Percentiles rank a stretch among this genome's conserved stretches.
These are phyloP conservation scores for Branchellion lobata DNA, from an alignment of 2,888 invertebrate species.

Conservation along the genomic window DNA sequence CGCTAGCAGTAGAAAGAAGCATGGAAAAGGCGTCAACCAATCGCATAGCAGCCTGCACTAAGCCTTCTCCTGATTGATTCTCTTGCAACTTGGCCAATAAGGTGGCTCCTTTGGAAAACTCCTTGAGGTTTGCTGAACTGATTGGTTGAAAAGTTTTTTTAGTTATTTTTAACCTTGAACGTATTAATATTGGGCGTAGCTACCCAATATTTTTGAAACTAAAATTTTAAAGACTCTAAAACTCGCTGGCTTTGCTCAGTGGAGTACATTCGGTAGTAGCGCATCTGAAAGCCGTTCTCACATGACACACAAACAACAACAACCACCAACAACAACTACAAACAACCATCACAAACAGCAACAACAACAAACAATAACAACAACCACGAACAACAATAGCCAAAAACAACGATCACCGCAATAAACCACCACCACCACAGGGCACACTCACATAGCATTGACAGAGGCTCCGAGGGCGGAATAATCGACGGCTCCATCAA, in stretches of 20 bases:
- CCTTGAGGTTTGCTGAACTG: constrained; percentile 84
- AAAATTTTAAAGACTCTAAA: no score
- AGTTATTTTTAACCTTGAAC: not conserved
- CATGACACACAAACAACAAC: no score
- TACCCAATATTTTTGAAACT: no score
- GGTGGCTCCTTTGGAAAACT: constrained; percentile 86
- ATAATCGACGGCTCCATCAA: constrained; percentile 75
- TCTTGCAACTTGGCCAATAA: constrained; percentile 90
- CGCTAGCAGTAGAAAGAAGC: constrained; percentile 89
- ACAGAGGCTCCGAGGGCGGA: constrained; percentile 94
- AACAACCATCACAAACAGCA: no score
- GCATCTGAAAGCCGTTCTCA: no score
- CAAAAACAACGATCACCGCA: not conserved
- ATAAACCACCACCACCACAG: no score
- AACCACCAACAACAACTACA: no score
- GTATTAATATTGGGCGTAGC: not conserved
- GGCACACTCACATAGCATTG: constrained; percentile 73
- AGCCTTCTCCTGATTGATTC: constrained; percentile 77
- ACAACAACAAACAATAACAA: not conserved
- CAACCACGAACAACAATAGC: not conserved
- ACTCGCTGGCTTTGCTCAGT: no score
- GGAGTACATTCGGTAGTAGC: no score
- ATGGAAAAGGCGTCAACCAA: constrained; percentile 88
- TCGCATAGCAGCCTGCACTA: constrained; percentile 86
- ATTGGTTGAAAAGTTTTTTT: constrained; percentile 35